phyloP scores from a whole-genome alignment of 2,113 vertebrate species.

The Pampusana beccarii region DNA sequence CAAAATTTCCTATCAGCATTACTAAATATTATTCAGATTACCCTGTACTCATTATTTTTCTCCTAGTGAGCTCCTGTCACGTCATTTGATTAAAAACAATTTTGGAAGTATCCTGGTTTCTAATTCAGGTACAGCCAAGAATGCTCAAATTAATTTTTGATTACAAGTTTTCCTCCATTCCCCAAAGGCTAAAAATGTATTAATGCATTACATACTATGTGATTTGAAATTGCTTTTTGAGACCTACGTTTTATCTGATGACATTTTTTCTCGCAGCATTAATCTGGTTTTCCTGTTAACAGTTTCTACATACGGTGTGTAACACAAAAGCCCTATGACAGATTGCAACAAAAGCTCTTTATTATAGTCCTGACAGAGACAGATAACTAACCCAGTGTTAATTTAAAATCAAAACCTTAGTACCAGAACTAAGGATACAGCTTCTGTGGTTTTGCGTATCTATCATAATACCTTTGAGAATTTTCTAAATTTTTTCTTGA shows the following conservation, averaged over 20 bases:
- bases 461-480: neutral
- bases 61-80: neutral
- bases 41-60: slow-evolving; percentile 3
- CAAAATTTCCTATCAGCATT: neutral
- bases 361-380: slow-evolving; percentile 51
- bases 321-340: slow-evolving; percentile 58
- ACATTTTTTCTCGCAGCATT: slow-evolving; percentile 39
- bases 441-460: neutral
- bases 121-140: slow-evolving; percentile 52
- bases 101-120: slow-evolving; percentile 12
- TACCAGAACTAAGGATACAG: neutral
- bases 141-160: slow-evolving; percentile 48
- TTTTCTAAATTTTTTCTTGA: neutral
- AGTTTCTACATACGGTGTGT: neutral
- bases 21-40: slow-evolving; percentile 10
- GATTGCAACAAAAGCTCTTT: slow-evolving; percentile 65
- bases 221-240: slow-evolving; percentile 50
- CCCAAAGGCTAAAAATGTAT: slow-evolving; percentile 23
- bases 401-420: slow-evolving; percentile 49
- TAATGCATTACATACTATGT: neutral
- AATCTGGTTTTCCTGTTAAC: slow-evolving; percentile 37
- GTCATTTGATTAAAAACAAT: slow-evolving; percentile 39
- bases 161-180: slow-evolving; percentile 25
- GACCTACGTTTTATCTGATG: slow-evolving; percentile 47
- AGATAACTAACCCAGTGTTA: slow-evolving; percentile 38